phyloP scores from a whole-genome alignment of 2,888 invertebrate genomes.

The Eristalis intricaria region DNA sequence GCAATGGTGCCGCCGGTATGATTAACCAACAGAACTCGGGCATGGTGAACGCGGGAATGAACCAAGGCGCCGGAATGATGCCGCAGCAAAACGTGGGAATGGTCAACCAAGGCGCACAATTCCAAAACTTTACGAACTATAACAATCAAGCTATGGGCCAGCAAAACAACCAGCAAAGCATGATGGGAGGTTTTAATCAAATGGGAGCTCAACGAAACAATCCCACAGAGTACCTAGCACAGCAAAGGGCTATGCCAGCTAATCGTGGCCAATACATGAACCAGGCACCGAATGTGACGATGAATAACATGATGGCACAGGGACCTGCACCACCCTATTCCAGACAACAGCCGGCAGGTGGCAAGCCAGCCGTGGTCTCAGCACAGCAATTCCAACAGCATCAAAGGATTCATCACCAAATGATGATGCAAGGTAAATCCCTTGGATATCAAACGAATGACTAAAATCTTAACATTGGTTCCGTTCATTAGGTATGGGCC shows the following conservation, averaged over 20 bases:
- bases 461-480: background rate
- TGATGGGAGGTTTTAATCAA: conserved; percentile 81
- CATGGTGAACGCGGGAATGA: conserved; percentile 76
- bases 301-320: conserved; percentile 84
- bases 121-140: conserved; percentile 85
- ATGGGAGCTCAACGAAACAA: conserved; percentile 79
- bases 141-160: conserved; percentile 82
- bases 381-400: conserved; percentile 81
- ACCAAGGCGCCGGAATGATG: conserved; percentile 76
- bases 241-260: conserved; percentile 77
- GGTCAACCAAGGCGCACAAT: conserved; percentile 79
- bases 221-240: conserved; percentile 79
- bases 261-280: conserved; percentile 81
- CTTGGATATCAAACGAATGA: background rate
- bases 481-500: conserved; percentile 75
- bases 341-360: conserved; percentile 82
- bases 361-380: conserved; percentile 78
- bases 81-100: conserved; percentile 78
- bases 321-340: conserved; percentile 92
- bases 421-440: conserved; percentile 84
- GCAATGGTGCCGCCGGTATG: conserved; percentile 73
- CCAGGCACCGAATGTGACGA: conserved; percentile 92
- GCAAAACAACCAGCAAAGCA: conserved; percentile 78
- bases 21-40: conserved; percentile 74
- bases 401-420: conserved; percentile 88